Evolutionary conservation across 2,113 vertebrate genomes (phyloP), one percentile per base, ranked within the genome.

Genomic region (Sarotherodon lohbergeri): DNA sequence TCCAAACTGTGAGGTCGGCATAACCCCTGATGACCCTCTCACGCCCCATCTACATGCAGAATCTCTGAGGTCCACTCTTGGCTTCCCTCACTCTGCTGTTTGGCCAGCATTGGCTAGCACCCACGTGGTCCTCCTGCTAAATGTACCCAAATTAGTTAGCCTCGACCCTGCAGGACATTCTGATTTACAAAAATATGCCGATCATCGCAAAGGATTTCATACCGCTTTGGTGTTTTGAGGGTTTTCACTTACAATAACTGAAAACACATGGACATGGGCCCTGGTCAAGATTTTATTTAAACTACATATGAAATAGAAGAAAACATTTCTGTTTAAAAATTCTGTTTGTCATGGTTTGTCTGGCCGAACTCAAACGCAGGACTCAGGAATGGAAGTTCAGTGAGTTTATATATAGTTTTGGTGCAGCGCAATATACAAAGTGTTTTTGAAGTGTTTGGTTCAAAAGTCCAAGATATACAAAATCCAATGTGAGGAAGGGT

Each of bases 231-330:
- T 85, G 89, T 84, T 93, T 89, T 39, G 81, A 87, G 66, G 80
- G 24, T 90, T 89, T 88, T 91, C 52, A 80, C 29, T 84, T 87
- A 22, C 24, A 81, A 5, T 80, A 90, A 95, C 66, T 32, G 32
- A 92, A 91, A 91, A 85, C 91, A 93, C 81, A 88, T 94, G 85
- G 52, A 86, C n/a, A 11, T 22, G n/a, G 16, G 86, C 63, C 36
- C 6, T 13, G 43, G 17, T 85, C 54, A 14, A 17, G 9, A 78
- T 81, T 34, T 54, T 27, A 78, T 81, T 89, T 56, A 56, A 81
- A 55, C 19, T 5, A 55, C 12, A 85, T 32, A 76, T 73, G 76
- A 34, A 57, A 59, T 27, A 22, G 17, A 89, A 6, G 36, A 79
- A 68, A 86, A 89, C 22, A 55, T 63, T 81, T 81, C 19, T 57